Evolutionary conservation across 2,113 vertebrate genomes (phyloP), one percentile per base, ranked within the genome.

Genomic region (Hirundichthys speculiger): DNA sequence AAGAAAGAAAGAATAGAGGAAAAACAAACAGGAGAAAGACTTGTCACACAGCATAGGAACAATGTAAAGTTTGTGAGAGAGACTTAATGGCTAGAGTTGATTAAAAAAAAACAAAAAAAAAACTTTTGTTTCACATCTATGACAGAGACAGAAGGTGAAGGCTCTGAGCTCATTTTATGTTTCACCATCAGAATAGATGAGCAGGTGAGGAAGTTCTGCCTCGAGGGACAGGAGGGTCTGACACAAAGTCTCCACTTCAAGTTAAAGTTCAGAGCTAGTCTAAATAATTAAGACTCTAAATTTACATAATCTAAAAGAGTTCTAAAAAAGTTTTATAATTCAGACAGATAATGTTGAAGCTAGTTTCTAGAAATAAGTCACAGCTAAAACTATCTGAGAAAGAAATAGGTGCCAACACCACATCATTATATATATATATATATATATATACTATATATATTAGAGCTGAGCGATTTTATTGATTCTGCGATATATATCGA

Each of bases 141-240:
- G 22, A 18, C 41, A 43, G 30, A 62, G 56, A 70, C 56, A 50
- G n/a, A 48, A 27, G 53, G 58, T 43, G 62, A 79, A 55, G 27
- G 53, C 57, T 66, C 24, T 60, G 54, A 70, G 61, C 20, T 52
- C 34, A 58, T 46, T 59, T 69, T 51, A 46, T 55, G 67, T 48
- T 65, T 75, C 41, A 64, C 27, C 57, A 71, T 84, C 49, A 71
- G 59, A 74, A 70, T 24, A 56, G 48, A 51, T 20, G 34, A 46
- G 30, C 54, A 11, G 5, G 11, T 64, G 46, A 65, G 10, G 16
- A 53, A 40, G 62, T 46, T 63, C 22, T 34, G 62, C 82, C 69
- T 68, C 25, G 12, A 53, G 1, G 24, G 55, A 47, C 13, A 10
- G 34, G 18, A 57, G 15, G 52, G 51, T 14, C 41, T 69, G 47